Evolutionary conservation across 2,113 vertebrate species (phyloP).

Genomic region (Perca schrenkii): DNA sequence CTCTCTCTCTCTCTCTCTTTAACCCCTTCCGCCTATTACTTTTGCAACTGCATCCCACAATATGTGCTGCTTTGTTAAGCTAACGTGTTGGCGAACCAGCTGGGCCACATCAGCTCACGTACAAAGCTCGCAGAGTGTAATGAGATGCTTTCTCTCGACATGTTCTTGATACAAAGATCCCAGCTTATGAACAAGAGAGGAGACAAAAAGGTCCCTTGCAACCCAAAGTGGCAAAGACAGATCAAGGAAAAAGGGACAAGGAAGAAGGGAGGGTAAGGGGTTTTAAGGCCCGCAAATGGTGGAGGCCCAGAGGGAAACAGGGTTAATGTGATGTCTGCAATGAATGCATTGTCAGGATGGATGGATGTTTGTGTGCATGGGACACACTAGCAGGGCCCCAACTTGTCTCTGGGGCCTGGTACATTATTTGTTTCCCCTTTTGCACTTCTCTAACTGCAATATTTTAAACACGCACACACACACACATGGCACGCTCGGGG

Average conservation of each 20-base stretch:
- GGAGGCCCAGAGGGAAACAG: slow-evolving; percentile 42
- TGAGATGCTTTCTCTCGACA: slow-evolving; percentile 11
- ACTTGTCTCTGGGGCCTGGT: slow-evolving; percentile 61
- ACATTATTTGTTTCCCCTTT: slow-evolving; percentile 48
- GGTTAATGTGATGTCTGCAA: slow-evolving; percentile 61
- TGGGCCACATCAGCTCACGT: slow-evolving; percentile 37
- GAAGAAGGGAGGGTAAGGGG: not conserved
- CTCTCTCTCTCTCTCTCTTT: slow-evolving; percentile 10
- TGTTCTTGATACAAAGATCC: slow-evolving; percentile 11
- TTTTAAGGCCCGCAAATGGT: slow-evolving; percentile 43
- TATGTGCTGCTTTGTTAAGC: slow-evolving; percentile 44
- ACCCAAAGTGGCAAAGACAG: slow-evolving; percentile 36
- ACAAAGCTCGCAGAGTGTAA: slow-evolving; percentile 23
- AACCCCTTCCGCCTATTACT: not conserved
- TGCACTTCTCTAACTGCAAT: slow-evolving; percentile 35
- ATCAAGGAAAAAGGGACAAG: slow-evolving; percentile 26
- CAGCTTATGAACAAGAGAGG: slow-evolving; percentile 22
- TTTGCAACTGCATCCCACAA: not conserved
- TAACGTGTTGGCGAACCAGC: slow-evolving; percentile 28
- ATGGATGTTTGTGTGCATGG: slow-evolving; percentile 47
- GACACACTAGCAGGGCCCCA: slow-evolving; percentile 40
- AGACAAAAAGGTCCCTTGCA: slow-evolving; percentile 32
- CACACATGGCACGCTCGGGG: slow-evolving; percentile 6
- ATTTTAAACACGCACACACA: slow-evolving; percentile 33
- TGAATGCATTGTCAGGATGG: slow-evolving; percentile 57